phyloP scores from a whole-genome alignment of 1,140 invertebrate species.

The Phthorimaea operculella region DNA sequence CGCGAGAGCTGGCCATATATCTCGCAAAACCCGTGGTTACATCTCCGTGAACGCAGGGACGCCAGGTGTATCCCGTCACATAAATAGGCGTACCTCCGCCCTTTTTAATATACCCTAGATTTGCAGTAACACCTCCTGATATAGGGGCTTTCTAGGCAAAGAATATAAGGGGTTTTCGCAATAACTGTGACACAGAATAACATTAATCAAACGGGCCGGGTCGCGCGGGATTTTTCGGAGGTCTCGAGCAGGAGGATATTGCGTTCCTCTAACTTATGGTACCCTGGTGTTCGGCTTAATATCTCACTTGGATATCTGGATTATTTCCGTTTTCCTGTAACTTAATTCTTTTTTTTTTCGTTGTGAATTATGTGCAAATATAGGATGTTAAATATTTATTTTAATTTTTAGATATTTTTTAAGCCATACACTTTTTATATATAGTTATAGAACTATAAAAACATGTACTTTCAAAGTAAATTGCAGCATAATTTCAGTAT shows the following conservation, averaged over 20 bases:
- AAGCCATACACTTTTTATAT: no score
- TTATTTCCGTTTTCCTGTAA: slow-evolving; percentile 3
- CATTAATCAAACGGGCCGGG: slow-evolving; percentile 50
- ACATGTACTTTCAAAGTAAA: no score
- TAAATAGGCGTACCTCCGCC: slow-evolving; percentile 33
- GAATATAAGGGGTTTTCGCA: slow-evolving; percentile 45
- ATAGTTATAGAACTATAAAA: no score
- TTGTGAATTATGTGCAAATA: no score
- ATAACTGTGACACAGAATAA: slow-evolving; percentile 50
- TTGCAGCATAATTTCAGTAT: no score
- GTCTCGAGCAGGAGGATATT: slow-evolving; percentile 38
- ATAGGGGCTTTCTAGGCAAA: slow-evolving; percentile 25
- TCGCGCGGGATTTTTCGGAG: slow-evolving; percentile 37
- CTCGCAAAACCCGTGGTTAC: not conserved
- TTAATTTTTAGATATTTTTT: no score
- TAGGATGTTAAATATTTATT: no score
- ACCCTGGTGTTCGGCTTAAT: slow-evolving; percentile 36
- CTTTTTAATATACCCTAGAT: slow-evolving; percentile 62
- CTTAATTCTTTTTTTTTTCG: not conserved
- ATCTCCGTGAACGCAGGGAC: no score
- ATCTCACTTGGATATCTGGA: slow-evolving; percentile 22
- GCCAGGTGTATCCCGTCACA: slow-evolving; percentile 31
- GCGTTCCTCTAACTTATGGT: slow-evolving; percentile 50
- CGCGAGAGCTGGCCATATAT: not conserved
- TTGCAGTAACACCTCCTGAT: slow-evolving; percentile 54